Conservation (phyloP, 2,113 vertebrate genomes). For the Cettia cetti region DNA sequence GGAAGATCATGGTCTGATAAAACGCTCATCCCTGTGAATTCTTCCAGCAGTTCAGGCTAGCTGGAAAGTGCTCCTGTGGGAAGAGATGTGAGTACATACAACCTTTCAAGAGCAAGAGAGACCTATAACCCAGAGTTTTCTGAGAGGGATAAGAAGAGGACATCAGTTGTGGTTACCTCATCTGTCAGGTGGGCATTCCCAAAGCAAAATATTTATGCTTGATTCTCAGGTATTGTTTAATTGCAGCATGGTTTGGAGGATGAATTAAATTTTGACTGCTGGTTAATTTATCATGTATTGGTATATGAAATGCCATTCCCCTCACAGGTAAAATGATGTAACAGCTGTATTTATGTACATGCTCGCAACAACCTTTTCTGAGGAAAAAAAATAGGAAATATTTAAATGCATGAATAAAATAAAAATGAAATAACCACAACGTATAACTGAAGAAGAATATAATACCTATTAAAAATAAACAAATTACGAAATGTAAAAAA, state of each 20-base stretch:
- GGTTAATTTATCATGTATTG: background rate
- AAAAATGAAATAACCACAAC: fast-evolving
- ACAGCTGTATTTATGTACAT: background rate
- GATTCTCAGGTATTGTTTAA: background rate
- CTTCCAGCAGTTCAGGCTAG: background rate
- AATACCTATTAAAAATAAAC: background rate
- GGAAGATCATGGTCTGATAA: background rate
- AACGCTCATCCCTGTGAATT: fast-evolving
- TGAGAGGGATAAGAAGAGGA: background rate
- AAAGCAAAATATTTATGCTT: background rate
- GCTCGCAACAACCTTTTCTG: background rate
- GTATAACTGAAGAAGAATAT: background rate
- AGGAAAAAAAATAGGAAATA: background rate
- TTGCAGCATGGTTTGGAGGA: background rate
- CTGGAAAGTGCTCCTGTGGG: background rate
- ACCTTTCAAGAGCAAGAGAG: background rate
- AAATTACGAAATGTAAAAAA: background rate
- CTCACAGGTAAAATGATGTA: background rate
- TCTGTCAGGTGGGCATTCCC: background rate
- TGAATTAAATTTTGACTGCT: background rate
- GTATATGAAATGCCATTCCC: background rate
- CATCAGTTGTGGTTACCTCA: background rate
- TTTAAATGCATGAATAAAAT: background rate
- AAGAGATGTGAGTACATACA: background rate
- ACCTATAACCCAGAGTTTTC: background rate